Evolutionary conservation across 2,888 invertebrate species (phyloP).

Genomic region (Caenorhabditis sp.): DNA sequence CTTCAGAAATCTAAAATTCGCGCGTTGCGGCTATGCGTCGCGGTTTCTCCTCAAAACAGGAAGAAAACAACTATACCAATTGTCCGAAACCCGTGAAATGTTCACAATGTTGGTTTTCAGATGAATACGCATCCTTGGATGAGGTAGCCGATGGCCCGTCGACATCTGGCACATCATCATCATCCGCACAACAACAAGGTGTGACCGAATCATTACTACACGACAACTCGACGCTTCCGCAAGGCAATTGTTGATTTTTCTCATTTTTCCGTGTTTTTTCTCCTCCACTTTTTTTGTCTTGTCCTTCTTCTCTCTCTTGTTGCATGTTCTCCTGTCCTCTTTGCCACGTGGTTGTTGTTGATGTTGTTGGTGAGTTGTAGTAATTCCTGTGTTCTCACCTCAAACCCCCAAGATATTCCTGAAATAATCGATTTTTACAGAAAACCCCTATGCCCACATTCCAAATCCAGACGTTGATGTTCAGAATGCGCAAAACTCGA

Average conservation of each 20-base stretch:
- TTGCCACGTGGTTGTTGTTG: background rate
- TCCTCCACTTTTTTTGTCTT: background rate
- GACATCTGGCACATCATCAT: no score
- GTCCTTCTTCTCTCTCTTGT: background rate
- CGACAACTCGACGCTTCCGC: constrained; percentile 1
- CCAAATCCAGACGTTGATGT: background rate
- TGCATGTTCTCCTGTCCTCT: background rate
- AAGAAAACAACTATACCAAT: no score
- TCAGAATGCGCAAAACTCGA: constrained; percentile 14
- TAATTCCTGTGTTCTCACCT: background rate
- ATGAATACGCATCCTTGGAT: constrained; percentile 56
- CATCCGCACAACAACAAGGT: no score
- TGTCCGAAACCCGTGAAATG: no score
- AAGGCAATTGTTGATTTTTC: constrained; percentile 4
- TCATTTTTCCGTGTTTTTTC: background rate
- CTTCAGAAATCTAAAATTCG: no score
- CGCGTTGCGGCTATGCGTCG: no score
- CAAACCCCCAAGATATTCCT: background rate
- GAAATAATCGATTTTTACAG: constrained; percentile 15
- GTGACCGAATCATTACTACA: constrained; percentile 6
- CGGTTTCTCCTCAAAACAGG: no score
- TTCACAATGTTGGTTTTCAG: no score
- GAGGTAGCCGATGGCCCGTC: constrained; percentile 33
- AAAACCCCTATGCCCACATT: constrained; percentile 31
- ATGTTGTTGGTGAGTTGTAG: background rate